These are phyloP conservation scores for Siderastrea siderea DNA, from an alignment of 92 coral and sea anemone species.

Conservation along the genomic window DNA sequence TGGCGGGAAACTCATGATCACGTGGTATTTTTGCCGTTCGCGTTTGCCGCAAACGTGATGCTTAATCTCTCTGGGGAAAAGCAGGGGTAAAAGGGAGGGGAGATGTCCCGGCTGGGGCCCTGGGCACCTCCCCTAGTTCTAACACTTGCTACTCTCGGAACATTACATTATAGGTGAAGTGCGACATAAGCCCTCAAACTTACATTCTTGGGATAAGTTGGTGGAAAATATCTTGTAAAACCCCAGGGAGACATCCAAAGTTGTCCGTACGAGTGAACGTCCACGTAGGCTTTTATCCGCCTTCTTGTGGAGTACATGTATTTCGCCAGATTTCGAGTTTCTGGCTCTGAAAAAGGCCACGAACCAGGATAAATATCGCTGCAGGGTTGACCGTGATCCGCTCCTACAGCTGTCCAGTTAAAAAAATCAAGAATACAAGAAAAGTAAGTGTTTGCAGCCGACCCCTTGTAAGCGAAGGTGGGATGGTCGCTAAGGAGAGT, in stretches of 20 bases:
- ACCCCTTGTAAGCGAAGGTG: too few relatives aligned
- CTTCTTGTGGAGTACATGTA: slow-evolving; percentile 74
- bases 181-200: background rate
- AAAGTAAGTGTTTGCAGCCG: too few relatives aligned
- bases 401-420: slow-evolving; percentile 70
- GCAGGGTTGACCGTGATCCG: slow-evolving; percentile 72
- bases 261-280: slow-evolving; percentile 89
- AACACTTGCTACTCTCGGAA: too few relatives aligned
- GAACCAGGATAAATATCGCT: slow-evolving; percentile 85
- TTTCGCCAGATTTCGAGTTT: slow-evolving; percentile 65
- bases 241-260: slow-evolving; percentile 95
- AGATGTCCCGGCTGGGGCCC: too few relatives aligned
- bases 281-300: slow-evolving; percentile 78
- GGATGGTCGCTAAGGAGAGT: too few relatives aligned
- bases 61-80: too few relatives aligned
- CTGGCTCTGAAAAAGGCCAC: slow-evolving; percentile 85
- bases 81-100: background rate
- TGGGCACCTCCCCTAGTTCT: too few relatives aligned
- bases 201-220: slow-evolving; percentile 75
- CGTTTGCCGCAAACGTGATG: too few relatives aligned
- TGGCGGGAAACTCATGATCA: too few relatives aligned
- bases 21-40: too few relatives aligned
- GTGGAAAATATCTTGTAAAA: slow-evolving; percentile 67
- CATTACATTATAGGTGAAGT: too few relatives aligned
- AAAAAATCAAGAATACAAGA: background rate